Evolutionary conservation across 2,888 invertebrate genomes (phyloP).

Genomic region (Ophioninae sp.): DNA sequence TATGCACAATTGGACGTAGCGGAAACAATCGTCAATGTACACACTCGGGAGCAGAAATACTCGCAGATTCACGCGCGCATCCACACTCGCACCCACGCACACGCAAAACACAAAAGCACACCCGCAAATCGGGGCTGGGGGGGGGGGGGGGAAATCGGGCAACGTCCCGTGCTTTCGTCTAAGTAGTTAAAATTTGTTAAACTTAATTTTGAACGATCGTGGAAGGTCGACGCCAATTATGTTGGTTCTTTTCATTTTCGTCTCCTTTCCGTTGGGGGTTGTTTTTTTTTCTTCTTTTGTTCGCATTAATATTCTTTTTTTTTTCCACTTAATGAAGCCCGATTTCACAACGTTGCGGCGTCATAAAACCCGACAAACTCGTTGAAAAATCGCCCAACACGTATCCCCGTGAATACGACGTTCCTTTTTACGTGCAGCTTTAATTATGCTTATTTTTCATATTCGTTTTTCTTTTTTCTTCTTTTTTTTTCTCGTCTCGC

Average conservation of each 20-base stretch:
- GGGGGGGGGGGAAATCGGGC: conserved; percentile 48
- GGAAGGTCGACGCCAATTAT: conserved; percentile 49
- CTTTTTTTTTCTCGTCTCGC: neutral
- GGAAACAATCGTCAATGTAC: conserved; percentile 58
- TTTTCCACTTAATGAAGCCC: conserved; percentile 7
- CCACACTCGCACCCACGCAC: conserved; percentile 21
- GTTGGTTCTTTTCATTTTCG: conserved; percentile 8
- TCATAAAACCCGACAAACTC: conserved; percentile 19
- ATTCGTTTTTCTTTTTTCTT: too few species aligned
- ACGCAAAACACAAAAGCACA: conserved; percentile 37
- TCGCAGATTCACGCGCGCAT: conserved; percentile 35
- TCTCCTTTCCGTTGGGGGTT: neutral
- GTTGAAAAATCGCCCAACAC: conserved; percentile 28
- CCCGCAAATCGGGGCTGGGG: conserved; percentile 41
- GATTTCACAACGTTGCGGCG: conserved; percentile 33
- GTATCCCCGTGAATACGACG: conserved; percentile 29
- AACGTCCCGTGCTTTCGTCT: conserved; percentile 48
- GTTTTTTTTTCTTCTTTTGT: conserved; percentile 11
- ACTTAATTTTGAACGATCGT: conserved; percentile 62
- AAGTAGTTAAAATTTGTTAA: conserved; percentile 62
- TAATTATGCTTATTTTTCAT: conserved; percentile 52
- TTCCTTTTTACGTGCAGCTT: conserved; percentile 39
- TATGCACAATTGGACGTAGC: conserved; percentile 52
- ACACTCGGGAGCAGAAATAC: conserved; percentile 37
- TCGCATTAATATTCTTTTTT: neutral